Conservation (phyloP, 2,797 vertebrate genomes). For the Falco novaeseelandiae region DNA sequence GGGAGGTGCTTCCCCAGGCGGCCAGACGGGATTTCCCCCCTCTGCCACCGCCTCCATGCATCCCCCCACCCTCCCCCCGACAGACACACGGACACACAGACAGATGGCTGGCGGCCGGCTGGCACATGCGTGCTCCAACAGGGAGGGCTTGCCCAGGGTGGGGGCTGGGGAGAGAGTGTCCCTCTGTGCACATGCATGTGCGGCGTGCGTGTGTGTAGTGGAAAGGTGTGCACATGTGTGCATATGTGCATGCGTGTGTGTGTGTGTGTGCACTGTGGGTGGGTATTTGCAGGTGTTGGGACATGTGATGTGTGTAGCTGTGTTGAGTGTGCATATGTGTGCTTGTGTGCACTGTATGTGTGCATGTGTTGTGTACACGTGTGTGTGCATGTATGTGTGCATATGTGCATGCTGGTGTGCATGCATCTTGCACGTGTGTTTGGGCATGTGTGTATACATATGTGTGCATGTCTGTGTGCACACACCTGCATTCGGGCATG, state of each 20-base stretch:
- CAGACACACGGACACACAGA: background rate
- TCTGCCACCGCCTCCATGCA: background rate
- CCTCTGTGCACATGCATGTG: background rate
- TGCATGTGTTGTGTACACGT: background rate
- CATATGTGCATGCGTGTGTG: background rate
- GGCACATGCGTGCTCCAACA: background rate
- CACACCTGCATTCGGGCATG: background rate
- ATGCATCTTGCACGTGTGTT: too few species aligned
- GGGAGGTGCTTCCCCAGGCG: background rate
- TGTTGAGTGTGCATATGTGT: background rate
- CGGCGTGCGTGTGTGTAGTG: background rate
- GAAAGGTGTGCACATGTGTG: background rate
- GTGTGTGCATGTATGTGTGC: background rate
- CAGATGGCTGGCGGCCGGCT: background rate
- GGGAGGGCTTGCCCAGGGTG: background rate
- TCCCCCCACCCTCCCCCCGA: too few species aligned
- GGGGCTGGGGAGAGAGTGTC: background rate
- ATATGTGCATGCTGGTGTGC: background rate
- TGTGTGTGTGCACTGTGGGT: too few species aligned
- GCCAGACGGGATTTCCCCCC: background rate
- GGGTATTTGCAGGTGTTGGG: background rate
- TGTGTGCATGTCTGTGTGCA: too few species aligned
- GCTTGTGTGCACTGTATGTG: too few species aligned
- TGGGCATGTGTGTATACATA: background rate
- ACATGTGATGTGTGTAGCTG: rapidly evolving